Conservation (phyloP, 2,113 vertebrate genomes). For the Ciconia maguari region DNA sequence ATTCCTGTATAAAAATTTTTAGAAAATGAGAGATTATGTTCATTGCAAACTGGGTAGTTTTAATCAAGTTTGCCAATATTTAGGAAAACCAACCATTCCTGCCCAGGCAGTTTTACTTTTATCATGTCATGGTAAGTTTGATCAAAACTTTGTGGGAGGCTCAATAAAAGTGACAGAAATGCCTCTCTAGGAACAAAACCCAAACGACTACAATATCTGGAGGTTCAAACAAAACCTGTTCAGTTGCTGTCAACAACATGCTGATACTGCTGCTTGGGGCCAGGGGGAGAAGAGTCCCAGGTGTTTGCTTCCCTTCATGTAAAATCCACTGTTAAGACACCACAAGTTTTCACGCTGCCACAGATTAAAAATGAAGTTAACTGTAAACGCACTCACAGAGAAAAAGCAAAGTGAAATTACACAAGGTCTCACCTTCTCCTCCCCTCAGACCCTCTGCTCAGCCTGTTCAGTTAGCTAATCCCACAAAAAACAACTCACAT, state of each 20-base stretch:
- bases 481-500: neutral
- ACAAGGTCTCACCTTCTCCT: neutral
- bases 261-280: neutral
- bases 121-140: neutral
- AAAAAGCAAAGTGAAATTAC: neutral
- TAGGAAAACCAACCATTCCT: neutral
- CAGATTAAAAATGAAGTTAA: neutral
- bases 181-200: neutral
- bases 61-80: neutral
- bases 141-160: neutral
- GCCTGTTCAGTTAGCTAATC: neutral
- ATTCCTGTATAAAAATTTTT: neutral
- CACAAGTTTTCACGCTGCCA: rapidly evolving
- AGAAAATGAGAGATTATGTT: neutral
- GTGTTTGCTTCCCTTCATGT: neutral
- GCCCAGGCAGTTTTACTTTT: neutral
- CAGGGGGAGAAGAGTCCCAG: neutral
- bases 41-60: neutral
- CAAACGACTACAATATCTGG: neutral
- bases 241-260: neutral
- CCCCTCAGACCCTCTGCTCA: neutral
- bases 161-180: neutral
- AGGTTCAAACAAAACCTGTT: neutral
- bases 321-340: neutral
- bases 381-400: neutral